Evolutionary conservation across 2,113 vertebrate genomes (phyloP).

Genomic region (Carassius carassius): DNA sequence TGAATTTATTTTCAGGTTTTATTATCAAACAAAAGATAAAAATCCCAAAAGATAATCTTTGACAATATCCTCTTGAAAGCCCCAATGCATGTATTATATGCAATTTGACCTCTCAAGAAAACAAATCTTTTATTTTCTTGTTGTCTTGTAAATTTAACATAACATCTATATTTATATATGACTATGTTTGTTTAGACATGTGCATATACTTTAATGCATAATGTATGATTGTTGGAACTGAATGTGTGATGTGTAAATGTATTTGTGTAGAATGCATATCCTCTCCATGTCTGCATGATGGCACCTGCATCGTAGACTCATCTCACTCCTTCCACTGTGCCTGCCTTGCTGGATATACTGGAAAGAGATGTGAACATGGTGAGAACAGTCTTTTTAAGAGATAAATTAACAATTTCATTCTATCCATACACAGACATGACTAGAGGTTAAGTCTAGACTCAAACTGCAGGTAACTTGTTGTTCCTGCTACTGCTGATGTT

Average conservation of each 20-base stretch:
- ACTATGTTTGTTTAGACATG: not conserved
- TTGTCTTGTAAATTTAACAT: not conserved
- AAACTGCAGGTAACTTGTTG: not conserved
- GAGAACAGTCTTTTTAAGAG: conserved; percentile 63
- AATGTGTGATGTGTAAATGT: not conserved
- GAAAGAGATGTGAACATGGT: conserved; percentile 90
- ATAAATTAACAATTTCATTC: not conserved
- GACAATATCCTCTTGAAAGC: not conserved
- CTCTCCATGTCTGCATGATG: conserved; percentile 92
- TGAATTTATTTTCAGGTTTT: too few relatives aligned
- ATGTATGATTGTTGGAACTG: not conserved
- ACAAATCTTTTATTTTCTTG: not conserved
- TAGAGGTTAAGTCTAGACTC: not conserved
- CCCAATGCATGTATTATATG: not conserved
- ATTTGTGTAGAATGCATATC: conserved; percentile 85
- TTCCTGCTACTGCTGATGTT: not conserved
- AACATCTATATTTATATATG: not conserved
- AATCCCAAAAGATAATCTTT: not conserved
- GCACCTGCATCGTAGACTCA: conserved; percentile 86
- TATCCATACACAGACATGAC: not conserved
- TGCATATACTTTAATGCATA: not conserved
- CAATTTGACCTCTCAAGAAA: not conserved
- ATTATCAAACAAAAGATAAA: not conserved
- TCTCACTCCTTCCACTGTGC: conserved; percentile 84
- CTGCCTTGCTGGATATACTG: conserved; percentile 93